These are phyloP conservation scores for Oplegnathus fasciatus DNA, from an alignment of 2,113 vertebrate species.

Conservation along the genomic window DNA sequence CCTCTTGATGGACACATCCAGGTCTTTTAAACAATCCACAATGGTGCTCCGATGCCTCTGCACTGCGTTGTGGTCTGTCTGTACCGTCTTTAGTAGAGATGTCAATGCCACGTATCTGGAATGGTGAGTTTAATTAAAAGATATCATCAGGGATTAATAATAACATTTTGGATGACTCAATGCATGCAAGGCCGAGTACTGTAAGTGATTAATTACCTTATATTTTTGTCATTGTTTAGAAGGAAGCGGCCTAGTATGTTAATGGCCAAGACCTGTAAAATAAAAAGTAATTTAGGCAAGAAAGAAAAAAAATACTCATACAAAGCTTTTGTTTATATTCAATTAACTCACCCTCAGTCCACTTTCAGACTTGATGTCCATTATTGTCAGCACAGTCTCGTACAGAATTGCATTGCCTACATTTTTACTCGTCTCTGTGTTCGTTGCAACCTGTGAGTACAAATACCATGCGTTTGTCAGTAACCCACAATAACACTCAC, in stretches of 20 bases:
- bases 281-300: constrained; percentile 45
- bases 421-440: constrained; percentile 99
- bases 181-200: background rate
- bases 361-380: constrained; percentile 99
- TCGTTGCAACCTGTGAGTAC: constrained; percentile 93
- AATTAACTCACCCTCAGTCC: constrained; percentile 92
- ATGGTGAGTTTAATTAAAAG: constrained; percentile 11
- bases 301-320: background rate
- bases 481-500: background rate
- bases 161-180: background rate
- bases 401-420: constrained; percentile 99
- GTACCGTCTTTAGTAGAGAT: constrained; percentile 97
- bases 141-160: background rate
- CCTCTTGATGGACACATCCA: constrained; percentile 99
- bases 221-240: constrained; percentile 99
- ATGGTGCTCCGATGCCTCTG: constrained; percentile 98
- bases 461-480: constrained; percentile 7
- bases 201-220: constrained; percentile 84
- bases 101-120: constrained; percentile 97
- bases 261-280: constrained; percentile 95
- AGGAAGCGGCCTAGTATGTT: constrained; percentile 99
- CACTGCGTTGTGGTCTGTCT: constrained; percentile 99
- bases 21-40: constrained; percentile 98
- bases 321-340: background rate
- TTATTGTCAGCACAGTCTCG: constrained; percentile 98